Percentiles rank a stretch among this genome's conserved stretches.
Conservation (phyloP, 1,140 invertebrate genomes). For the Drosophila arizonae region DNA sequence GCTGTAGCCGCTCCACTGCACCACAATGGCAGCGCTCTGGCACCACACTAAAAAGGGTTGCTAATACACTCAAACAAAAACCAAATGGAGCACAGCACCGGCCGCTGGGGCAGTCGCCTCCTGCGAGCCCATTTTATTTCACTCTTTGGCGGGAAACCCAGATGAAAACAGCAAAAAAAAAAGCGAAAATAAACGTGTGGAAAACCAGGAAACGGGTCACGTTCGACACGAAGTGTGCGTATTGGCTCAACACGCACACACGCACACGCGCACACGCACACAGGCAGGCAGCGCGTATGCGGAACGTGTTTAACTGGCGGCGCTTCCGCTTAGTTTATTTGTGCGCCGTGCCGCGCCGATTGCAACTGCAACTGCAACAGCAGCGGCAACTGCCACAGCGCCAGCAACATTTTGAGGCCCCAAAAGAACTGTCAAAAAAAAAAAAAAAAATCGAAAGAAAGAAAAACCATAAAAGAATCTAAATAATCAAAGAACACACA, state of each 20-base stretch:
- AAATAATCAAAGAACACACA: constrained; percentile 24
- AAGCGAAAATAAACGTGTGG: not conserved
- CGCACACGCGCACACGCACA: not conserved
- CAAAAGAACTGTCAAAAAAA: constrained; percentile 67
- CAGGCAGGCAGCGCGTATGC: not conserved
- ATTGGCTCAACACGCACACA: not conserved
- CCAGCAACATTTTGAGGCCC: constrained; percentile 55
- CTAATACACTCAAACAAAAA: constrained; percentile 39
- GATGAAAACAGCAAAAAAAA: not conserved
- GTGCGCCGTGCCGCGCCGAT: constrained; percentile 58
- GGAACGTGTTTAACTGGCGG: constrained; percentile 35
- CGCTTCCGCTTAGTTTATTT: constrained; percentile 67
- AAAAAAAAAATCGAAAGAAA: constrained; percentile 23
- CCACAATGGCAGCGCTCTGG: constrained; percentile 8
- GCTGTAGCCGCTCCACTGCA: constrained; percentile 27
- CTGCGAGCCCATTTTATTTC: not conserved
- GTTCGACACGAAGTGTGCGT: not conserved
- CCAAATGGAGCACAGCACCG: constrained; percentile 9
- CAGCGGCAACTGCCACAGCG: constrained; percentile 59
- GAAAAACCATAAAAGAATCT: constrained; percentile 22
- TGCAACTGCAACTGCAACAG: constrained; percentile 74
- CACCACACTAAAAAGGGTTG: constrained; percentile 25
- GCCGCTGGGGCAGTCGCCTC: constrained; percentile 7
- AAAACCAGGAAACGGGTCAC: not conserved
- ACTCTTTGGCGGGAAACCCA: not conserved